Evolutionary conservation across 2,113 vertebrate genomes (phyloP).

Genomic region (Seriola aureovittata): DNA sequence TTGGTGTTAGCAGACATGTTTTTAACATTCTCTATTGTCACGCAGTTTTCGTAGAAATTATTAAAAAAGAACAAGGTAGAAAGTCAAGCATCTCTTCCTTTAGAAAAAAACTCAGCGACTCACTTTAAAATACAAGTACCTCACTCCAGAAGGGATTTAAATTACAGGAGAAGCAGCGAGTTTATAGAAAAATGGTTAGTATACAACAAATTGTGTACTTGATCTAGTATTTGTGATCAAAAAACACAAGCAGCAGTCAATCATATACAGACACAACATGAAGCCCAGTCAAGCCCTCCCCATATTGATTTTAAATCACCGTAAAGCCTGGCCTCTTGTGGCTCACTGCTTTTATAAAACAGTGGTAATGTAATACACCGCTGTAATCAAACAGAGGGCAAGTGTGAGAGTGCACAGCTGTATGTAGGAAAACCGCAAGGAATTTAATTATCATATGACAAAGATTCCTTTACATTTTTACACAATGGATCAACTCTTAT

Average conservation of each 20-base stretch:
- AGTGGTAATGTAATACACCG: conserved; percentile 27
- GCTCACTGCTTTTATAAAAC: conserved; percentile 44
- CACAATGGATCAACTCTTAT: neutral
- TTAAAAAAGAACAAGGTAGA: neutral
- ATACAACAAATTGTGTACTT: neutral
- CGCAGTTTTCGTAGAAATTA: neutral
- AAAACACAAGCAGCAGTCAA: neutral
- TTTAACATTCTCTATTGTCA: neutral
- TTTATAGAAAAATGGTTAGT: neutral
- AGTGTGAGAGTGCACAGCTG: neutral
- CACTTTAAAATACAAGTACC: neutral
- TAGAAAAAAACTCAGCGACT: neutral
- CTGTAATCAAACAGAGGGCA: conserved; percentile 18
- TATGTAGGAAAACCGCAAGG: neutral
- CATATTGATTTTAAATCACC: conserved; percentile 54
- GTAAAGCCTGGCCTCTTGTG: conserved; percentile 28
- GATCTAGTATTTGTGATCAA: neutral
- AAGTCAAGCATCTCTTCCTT: neutral
- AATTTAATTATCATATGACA: neutral
- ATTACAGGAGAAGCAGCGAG: neutral
- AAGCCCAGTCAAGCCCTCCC: conserved; percentile 29
- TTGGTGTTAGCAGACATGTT: neutral
- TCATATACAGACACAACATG: conserved; percentile 24
- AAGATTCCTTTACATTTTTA: neutral
- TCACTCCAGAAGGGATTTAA: neutral